Base-by-base conservation (phyloP, 2,797 vertebrate genomes). In the Antrozous pallidus region DNA sequence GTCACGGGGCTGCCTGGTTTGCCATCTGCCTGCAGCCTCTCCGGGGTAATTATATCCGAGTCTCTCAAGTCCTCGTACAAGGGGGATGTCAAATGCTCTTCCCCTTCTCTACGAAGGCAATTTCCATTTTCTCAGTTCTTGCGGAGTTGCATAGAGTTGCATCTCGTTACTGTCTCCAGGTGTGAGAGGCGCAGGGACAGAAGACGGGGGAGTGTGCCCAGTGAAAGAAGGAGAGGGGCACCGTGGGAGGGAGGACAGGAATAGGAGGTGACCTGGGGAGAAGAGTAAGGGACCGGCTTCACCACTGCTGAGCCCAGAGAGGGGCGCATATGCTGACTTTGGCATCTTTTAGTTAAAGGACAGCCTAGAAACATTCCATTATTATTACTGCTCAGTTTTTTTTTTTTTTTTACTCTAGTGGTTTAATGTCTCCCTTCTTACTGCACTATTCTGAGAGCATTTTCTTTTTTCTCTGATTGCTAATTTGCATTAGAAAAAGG, bases 1-100 rank as follows among this genome's bases (percentile, higher is more conserved):
- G 96, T 95, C 97, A 97, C 40, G 93, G 96, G 96, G 96, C 96
- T 96, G 96, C 92, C 2, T 42, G 36, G 10, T 95, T 96, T 96
- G 96, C 98, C 98, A 98, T 98, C 98, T 98, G 98, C 98, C 97
- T 75, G 80, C 45, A 77, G 96, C 94, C 93, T 98, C 97, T 93
- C 95, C 22, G 94, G 88, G 96, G 97, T 98, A 97, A 98, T 98
- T 98, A 98, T 92, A 97, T 91, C 3, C 94, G 33, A 97, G 96
- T 81, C 96, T 96, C 54, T 1, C 80, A 96, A 97, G 95, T 95
- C 94, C 88, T 97, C 84, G 96, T 97, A 96, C 80, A 95, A 98
- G 97, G 96, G 98, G 97, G 98, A 95, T 97, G 97, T 97, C 97
- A 98, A 96, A 97, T 85, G 75, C 75, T 33, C 96, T 97, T 97